These are phyloP conservation scores for Netelia fuscicornis DNA, from an alignment of 2,888 invertebrate species.

Conservation along the genomic window DNA sequence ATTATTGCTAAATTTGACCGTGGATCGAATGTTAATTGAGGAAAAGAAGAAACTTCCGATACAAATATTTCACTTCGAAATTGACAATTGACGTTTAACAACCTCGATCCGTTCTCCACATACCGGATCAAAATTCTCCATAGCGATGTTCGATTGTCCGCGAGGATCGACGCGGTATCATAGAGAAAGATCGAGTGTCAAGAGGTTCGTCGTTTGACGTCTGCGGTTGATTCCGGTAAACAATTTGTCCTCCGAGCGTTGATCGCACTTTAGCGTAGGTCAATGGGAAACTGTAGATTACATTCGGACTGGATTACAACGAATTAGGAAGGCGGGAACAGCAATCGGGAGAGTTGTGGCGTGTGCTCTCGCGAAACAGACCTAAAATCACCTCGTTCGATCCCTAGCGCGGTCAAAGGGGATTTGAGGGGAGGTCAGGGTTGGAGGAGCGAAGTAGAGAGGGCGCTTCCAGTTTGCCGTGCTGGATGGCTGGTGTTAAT, in stretches of 20 bases:
- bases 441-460: slow-evolving; percentile 28
- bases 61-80: neutral
- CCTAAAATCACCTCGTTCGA: slow-evolving; percentile 53
- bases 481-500: slow-evolving; percentile 68
- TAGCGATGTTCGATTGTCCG: too few relatives aligned
- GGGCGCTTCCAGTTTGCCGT: slow-evolving; percentile 43
- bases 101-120: too few relatives aligned
- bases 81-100: too few relatives aligned
- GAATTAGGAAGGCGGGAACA: slow-evolving; percentile 58
- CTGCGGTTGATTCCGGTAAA: neutral
- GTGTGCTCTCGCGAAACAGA: slow-evolving; percentile 55
- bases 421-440: slow-evolving; percentile 42
- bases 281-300: slow-evolving; percentile 58
- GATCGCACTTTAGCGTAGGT: slow-evolving; percentile 12
- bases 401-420: slow-evolving; percentile 27
- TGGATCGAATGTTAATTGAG: neutral
- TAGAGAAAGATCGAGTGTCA: neutral
- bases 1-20: neutral
- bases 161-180: neutral
- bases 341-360: slow-evolving; percentile 42
- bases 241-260: neutral
- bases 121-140: too few relatives aligned
- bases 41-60: neutral
- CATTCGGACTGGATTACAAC: slow-evolving; percentile 67
- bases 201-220: neutral